phyloP scores from a whole-genome alignment of 2,797 vertebrate genomes.

The Falco cherrug region DNA sequence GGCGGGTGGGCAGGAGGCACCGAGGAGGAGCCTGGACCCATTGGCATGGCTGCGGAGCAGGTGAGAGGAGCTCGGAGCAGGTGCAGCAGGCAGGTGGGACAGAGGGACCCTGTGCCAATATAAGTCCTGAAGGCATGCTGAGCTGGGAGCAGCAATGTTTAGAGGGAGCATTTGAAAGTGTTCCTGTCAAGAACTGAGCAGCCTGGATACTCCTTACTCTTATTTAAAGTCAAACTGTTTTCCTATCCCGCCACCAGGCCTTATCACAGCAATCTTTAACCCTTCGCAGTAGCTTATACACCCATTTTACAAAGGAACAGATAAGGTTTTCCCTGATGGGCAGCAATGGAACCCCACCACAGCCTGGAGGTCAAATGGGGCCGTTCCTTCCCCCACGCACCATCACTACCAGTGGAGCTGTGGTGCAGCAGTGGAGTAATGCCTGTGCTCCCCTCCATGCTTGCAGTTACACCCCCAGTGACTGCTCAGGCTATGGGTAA shows the following conservation, averaged over 20 bases:
- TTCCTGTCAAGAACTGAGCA: background rate
- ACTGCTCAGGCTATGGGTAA: background rate
- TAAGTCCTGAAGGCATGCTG: background rate
- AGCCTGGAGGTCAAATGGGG: background rate
- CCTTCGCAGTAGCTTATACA: background rate
- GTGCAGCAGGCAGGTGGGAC: background rate
- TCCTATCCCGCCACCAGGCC: background rate
- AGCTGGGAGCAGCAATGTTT: background rate
- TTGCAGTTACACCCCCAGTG: background rate
- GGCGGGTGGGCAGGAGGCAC: background rate
- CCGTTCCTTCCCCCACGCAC: background rate
- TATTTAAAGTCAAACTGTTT: background rate
- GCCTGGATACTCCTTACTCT: background rate
- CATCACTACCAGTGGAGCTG: fast-evolving
- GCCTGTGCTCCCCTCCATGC: fast-evolving
- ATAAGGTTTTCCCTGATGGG: background rate
- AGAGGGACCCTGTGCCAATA: background rate
- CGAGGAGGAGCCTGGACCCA: background rate
- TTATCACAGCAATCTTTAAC: background rate
- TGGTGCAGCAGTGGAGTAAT: background rate
- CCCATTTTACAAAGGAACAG: background rate
- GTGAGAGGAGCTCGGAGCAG: background rate
- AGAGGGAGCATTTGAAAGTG: background rate
- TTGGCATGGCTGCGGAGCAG: background rate
- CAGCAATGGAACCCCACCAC: background rate